Percentiles rank a stretch among this genome's conserved stretches.
phyloP scores from a whole-genome alignment of 1,140 invertebrate species.

The Polypedilum vanderplanki region DNA sequence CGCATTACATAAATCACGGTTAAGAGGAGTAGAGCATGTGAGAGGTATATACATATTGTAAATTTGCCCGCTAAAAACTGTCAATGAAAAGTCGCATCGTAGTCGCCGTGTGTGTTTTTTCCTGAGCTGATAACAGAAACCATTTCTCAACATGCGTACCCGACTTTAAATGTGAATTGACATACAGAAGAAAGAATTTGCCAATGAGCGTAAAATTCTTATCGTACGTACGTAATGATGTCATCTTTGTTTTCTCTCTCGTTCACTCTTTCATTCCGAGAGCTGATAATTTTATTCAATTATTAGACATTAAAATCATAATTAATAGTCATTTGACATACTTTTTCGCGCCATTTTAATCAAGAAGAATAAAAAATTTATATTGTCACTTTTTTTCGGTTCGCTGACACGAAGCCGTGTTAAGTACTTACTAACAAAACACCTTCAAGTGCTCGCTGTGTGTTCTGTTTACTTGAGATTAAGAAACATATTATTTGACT shows the following conservation, averaged over 20 bases:
- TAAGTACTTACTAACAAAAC: conserved; percentile 1
- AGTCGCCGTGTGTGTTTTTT: no score
- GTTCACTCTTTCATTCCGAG: neutral
- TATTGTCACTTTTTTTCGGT: neutral
- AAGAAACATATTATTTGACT: no score
- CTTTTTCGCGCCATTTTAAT: neutral
- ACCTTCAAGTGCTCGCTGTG: neutral
- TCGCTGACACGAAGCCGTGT: neutral
- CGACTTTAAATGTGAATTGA: no score
- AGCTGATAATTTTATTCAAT: neutral
- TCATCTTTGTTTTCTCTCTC: neutral
- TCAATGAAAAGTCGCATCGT: no score
- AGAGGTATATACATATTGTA: no score
- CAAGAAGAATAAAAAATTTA: neutral
- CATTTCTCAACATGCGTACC: no score
- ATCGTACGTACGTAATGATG: neutral
- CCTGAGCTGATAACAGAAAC: no score
- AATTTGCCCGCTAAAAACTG: no score
- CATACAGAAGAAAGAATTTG: no score
- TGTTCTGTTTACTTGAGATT: no score
- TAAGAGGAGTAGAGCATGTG: neutral
- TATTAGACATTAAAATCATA: conserved; percentile 3
- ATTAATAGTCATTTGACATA: neutral
- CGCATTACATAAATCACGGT: neutral
- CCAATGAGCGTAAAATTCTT: no score